Evolutionary conservation across 2,113 vertebrate species (phyloP).

Genomic region (Aleadryas rufinucha): DNA sequence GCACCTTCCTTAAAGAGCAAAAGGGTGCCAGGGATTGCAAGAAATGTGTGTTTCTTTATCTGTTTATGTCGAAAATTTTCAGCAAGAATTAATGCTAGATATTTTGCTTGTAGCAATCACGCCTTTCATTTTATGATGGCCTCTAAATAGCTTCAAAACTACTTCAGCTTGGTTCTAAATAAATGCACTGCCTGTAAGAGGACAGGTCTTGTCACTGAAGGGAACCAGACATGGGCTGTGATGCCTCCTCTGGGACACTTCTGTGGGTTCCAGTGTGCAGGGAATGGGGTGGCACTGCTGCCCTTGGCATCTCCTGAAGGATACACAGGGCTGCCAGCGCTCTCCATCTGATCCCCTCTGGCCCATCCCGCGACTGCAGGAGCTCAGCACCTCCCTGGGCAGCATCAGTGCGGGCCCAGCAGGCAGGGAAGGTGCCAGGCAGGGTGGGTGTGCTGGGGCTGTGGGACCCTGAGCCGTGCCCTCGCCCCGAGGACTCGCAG

Average conservation of each 20-base stretch:
- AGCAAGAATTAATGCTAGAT: neutral
- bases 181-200: neutral
- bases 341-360: neutral
- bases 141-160: neutral
- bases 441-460: neutral
- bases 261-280: neutral
- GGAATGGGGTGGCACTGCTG: neutral
- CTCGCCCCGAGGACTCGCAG: neutral
- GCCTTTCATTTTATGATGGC: neutral
- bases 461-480: fast-evolving
- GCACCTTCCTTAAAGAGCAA: neutral
- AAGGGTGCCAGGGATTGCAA: neutral
- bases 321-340: neutral
- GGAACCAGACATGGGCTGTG: too few relatives aligned
- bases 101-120: neutral
- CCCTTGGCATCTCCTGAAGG: neutral
- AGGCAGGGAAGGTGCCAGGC: neutral
- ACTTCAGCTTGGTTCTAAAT: neutral
- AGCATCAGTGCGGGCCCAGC: neutral
- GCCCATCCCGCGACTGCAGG: neutral
- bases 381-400: neutral
- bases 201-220: neutral
- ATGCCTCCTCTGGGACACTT: neutral
- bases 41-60: neutral
- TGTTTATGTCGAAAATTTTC: neutral